Evolutionary conservation across 1,140 invertebrate species (phyloP).

Genomic region (Cydia fagiglandana): DNA sequence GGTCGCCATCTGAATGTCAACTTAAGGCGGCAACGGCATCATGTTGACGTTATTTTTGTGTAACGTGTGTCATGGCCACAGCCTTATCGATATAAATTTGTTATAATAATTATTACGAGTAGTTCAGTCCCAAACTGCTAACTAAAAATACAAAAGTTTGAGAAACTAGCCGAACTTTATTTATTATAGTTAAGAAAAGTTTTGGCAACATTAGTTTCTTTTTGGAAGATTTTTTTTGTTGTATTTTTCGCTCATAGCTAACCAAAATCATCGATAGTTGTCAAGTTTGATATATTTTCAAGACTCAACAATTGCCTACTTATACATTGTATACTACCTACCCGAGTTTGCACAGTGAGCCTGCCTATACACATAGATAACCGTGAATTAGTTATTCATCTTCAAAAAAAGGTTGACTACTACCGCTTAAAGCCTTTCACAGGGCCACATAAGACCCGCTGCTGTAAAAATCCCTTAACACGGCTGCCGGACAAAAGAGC

Average conservation of each 20-base stretch:
- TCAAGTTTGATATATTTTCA: no score
- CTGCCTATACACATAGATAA: background rate
- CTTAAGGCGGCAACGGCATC: no score
- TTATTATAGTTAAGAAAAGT: background rate
- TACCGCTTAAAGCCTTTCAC: background rate
- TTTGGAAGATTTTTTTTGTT: background rate
- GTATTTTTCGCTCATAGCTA: background rate
- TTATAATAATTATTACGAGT: no score
- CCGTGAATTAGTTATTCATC: background rate
- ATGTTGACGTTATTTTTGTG: no score
- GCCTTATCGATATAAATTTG: no score
- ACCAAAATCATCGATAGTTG: background rate
- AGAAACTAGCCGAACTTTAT: no score
- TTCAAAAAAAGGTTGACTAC: background rate
- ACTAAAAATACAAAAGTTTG: no score
- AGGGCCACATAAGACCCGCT: background rate
- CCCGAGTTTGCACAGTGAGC: background rate
- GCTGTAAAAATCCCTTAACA: constrained; percentile 7
- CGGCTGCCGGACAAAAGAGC: background rate
- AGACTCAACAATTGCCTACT: no score
- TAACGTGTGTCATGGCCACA: no score
- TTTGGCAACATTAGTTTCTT: background rate
- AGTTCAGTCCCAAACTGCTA: no score
- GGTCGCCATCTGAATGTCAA: no score
- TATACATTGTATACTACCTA: background rate